Evolutionary conservation across 2,113 vertebrate species (phyloP).

Genomic region (Rhinopomastus cyanomelas): DNA sequence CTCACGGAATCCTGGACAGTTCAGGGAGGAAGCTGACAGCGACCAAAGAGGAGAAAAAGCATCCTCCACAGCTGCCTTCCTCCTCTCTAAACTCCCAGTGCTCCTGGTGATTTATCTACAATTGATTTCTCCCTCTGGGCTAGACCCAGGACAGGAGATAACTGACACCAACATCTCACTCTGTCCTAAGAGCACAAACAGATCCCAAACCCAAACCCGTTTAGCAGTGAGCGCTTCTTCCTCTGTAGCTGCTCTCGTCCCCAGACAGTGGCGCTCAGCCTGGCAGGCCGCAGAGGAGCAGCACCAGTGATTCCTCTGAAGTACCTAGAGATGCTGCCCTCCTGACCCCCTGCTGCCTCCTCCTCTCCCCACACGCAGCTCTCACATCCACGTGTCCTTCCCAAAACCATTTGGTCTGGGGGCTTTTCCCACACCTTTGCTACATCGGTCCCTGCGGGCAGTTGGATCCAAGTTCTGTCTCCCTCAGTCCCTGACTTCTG

Average conservation of each 20-base stretch:
- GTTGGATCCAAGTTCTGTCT: neutral
- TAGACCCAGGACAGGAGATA: neutral
- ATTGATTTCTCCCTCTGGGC: neutral
- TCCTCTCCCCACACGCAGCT: neutral
- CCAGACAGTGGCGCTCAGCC: neutral
- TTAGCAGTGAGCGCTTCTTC: neutral
- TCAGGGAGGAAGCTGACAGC: neutral
- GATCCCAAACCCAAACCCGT: neutral
- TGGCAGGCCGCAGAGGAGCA: neutral
- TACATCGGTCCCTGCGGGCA: neutral
- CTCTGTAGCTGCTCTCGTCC: neutral
- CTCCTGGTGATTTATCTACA: neutral
- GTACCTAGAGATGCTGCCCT: neutral
- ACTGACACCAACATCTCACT: neutral
- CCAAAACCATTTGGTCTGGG: neutral
- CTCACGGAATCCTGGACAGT: neutral
- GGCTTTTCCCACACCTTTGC: neutral
- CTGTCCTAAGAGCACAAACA: neutral
- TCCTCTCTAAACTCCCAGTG: neutral
- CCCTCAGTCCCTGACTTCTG: neutral
- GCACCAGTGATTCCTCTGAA: neutral
- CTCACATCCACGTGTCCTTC: neutral
- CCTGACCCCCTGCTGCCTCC: neutral
- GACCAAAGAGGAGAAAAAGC: neutral
- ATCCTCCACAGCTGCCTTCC: neutral